Conservation (phyloP, 2,797 vertebrate species). For the Phataginus tetradactyla region DNA sequence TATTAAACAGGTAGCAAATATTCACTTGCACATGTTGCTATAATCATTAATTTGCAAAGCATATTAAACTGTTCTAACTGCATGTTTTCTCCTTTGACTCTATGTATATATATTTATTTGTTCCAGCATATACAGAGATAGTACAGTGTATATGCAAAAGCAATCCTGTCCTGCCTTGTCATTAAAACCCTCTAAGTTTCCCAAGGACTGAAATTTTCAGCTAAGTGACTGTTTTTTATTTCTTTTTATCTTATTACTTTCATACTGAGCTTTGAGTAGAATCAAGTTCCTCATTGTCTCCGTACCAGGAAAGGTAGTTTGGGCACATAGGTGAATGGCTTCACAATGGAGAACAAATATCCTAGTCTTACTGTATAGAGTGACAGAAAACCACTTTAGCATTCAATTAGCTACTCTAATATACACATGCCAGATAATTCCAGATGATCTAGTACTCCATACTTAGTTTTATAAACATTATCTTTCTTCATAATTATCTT, state of each 20-base stretch:
- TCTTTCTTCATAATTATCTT: conserved; percentile 7
- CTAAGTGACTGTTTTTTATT: background rate
- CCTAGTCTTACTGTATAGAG: background rate
- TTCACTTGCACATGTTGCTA: background rate
- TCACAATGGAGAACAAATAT: conserved; percentile 1
- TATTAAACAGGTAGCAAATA: conserved; percentile 39
- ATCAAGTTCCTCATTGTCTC: background rate
- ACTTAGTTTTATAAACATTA: background rate
- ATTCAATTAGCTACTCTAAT: background rate
- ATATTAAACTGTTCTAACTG: background rate
- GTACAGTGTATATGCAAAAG: background rate
- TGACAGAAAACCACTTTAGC: background rate
- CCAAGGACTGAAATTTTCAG: conserved; percentile 4
- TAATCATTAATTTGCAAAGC: conserved; percentile 16
- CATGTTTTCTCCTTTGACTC: background rate
- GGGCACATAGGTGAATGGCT: background rate
- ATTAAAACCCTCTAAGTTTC: conserved; percentile 43
- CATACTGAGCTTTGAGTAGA: background rate
- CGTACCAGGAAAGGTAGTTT: conserved; percentile 15
- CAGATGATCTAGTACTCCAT: background rate
- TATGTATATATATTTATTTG: background rate
- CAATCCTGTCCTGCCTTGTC: background rate
- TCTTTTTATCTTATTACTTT: conserved; percentile 1
- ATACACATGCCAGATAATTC: background rate
- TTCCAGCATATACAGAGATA: background rate